Percentiles rank a stretch among this genome's conserved stretches.
phyloP scores from a whole-genome alignment of 2,888 invertebrate genomes.

The Eupithecia exiguata region DNA sequence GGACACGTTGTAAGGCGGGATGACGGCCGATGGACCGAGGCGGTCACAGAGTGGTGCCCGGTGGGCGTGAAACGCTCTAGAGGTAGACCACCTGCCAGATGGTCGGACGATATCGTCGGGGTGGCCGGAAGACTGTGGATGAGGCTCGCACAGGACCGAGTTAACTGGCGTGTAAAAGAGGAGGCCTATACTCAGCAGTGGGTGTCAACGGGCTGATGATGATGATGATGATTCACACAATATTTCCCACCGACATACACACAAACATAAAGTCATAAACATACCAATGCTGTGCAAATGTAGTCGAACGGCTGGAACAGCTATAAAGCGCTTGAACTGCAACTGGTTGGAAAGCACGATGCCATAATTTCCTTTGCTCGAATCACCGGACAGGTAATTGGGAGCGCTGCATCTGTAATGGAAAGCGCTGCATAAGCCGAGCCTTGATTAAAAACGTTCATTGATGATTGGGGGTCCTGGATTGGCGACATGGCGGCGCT shows the following conservation, averaged over 20 bases:
- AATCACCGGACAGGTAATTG: slow-evolving; percentile 58
- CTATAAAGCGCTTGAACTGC: slow-evolving; percentile 12
- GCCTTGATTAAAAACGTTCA: slow-evolving; percentile 26
- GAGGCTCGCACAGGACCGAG: too few species aligned
- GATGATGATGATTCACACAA: too few species aligned
- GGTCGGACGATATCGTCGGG: too few species aligned
- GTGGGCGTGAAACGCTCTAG: too few species aligned
- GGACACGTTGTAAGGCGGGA: too few species aligned
- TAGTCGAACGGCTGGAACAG: background rate
- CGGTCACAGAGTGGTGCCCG: too few species aligned
- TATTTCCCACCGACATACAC: background rate
- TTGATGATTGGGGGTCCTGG: background rate
- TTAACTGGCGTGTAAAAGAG: too few species aligned
- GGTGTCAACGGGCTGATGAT: too few species aligned
- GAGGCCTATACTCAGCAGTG: too few species aligned
- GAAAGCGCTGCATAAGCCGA: slow-evolving; percentile 55
- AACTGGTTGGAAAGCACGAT: slow-evolving; percentile 28
- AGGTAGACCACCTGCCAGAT: too few species aligned
- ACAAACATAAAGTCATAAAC: background rate
- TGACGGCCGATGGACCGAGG: too few species aligned
- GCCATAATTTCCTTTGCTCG: slow-evolving; percentile 57
- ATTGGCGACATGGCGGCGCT: background rate
- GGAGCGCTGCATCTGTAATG: slow-evolving; percentile 49
- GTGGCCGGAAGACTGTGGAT: too few species aligned
- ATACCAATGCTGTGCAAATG: background rate